Base-by-base conservation (phyloP, 2,888 invertebrate genomes). In the Campaea margaritaria region DNA sequence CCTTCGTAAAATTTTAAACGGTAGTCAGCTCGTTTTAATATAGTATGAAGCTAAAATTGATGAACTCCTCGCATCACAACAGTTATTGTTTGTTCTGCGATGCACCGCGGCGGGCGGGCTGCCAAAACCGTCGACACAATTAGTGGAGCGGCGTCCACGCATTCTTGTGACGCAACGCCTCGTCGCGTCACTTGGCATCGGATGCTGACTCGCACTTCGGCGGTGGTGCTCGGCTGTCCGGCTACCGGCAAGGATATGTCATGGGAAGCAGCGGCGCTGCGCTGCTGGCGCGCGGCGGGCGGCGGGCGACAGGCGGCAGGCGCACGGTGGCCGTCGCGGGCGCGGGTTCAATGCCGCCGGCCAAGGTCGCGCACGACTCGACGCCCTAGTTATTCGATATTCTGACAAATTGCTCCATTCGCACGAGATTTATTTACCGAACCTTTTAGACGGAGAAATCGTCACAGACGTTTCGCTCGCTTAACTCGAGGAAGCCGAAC, bases 271-370 rank as follows among this genome's bases (percentile, higher is more conserved):
- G n/a, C n/a, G n/a, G n/a, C n/a, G n/a, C n/a, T n/a, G 31, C 31
- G 7, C 27, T 27, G 27, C 31, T 10, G 7, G 31, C 31, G 9
- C 31, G 31, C 27, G 2, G 4, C 7, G 2, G 4, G 27, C 27
- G 27, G 27, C 2, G 27, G 4, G 27, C 2, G 27, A 27, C n/a
- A n/a, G n/a, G n/a, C n/a, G n/a, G n/a, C n/a, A n/a, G n/a, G 27
- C 27, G 27, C 27, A 27, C 27, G 27, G 7, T 21, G 21, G 21
- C 42, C 11, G 16, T 16, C 11, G 42, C 42, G 3, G 42, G 11
- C n/a, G 39, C 39, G 14, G 31, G 34, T 46, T 48, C 48, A 39
- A 38, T 48, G 38, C 12, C 48, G 38, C 13, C 2, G 16, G 16
- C 2, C 21, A n/a, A 21, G 48, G 13, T 1, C 21, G 15, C 28